Conservation (phyloP, 1,140 invertebrate species). For the Saxidomus purpurata region DNA sequence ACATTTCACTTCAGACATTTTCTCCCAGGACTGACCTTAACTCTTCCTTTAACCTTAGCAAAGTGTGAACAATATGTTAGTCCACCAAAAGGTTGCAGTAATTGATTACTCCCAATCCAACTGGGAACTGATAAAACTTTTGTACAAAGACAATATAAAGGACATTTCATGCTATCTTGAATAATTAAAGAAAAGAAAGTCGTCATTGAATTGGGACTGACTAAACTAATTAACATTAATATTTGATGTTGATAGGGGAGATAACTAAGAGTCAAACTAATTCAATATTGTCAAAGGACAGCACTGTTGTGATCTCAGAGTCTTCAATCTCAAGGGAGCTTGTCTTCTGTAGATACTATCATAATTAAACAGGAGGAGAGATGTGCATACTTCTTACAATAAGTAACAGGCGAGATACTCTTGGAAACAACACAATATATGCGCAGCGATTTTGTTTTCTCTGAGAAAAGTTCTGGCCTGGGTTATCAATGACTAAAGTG, state of each 20-base stretch:
- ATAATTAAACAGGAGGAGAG: neutral
- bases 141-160: constrained; percentile 11
- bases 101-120: no score
- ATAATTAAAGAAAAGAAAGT: constrained; percentile 56
- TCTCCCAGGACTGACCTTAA: no score
- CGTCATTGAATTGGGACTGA: constrained; percentile 5
- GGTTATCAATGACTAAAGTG: no score
- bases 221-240: constrained; percentile 56
- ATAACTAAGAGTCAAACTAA: constrained; percentile 41
- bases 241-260: constrained; percentile 19
- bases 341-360: neutral
- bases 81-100: no score
- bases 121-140: constrained; percentile 29
- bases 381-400: no score
- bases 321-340: neutral
- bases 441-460: no score
- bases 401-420: no score
- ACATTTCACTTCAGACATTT: no score
- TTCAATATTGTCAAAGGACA: constrained; percentile 44
- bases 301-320: neutral
- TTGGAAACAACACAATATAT: no score
- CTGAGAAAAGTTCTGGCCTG: no score
- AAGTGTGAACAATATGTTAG: no score
- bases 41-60: no score
- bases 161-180: constrained; percentile 45